Evolutionary conservation across 1,140 invertebrate genomes (phyloP).

Genomic region (Phymorhynchus buccinoides): DNA sequence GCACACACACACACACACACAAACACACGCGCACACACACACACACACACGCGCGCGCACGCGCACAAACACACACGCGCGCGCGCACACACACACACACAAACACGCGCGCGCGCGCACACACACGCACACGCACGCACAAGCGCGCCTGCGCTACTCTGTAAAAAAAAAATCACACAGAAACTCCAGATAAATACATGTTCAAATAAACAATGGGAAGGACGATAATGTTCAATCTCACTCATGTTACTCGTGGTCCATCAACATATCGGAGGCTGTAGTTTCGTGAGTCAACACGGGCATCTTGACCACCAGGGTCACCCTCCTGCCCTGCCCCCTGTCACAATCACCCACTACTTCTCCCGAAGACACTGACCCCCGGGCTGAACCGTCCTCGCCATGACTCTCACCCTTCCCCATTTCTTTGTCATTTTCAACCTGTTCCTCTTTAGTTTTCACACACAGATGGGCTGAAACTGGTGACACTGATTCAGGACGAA

Average conservation of each 20-base stretch:
- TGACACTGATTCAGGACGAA: neutral
- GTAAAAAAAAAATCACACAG: neutral
- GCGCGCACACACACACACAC: neutral
- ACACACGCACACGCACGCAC: neutral
- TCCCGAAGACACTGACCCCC: neutral
- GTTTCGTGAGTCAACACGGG: neutral
- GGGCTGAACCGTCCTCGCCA: neutral
- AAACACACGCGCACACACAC: neutral
- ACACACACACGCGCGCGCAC: neutral
- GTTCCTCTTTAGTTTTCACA: neutral
- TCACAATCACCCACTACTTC: neutral
- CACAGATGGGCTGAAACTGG: neutral
- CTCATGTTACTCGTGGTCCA: neutral
- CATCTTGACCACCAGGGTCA: conserved; percentile 19
- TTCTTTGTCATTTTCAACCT: neutral
- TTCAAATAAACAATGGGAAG: neutral
- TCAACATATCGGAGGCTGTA: neutral
- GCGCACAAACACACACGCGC: neutral
- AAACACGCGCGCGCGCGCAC: neutral
- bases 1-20: neutral
- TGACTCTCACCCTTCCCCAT: neutral
- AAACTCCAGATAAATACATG: neutral
- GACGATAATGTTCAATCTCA: neutral
- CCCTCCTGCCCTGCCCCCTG: neutral
- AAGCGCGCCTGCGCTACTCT: neutral